Percentiles rank a stretch among this genome's conserved stretches.
Conservation (phyloP, 2,797 vertebrate species). For the Intellagama lesueurii region DNA sequence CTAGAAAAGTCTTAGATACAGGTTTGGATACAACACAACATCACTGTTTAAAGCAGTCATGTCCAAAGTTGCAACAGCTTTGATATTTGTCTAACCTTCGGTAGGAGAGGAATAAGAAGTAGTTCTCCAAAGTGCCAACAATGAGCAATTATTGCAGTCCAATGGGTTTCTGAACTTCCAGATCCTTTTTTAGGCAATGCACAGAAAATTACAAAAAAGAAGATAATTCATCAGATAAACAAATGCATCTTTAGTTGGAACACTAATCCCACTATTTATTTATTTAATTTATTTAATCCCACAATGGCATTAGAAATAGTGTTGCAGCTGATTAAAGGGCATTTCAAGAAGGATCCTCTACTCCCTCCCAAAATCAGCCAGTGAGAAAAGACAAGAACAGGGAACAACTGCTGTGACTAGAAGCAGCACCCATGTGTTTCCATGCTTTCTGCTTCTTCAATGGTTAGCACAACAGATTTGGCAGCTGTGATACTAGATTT, state of each 20-base stretch:
- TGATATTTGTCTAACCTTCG: no score
- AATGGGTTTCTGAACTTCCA: no score
- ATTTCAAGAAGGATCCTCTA: no score
- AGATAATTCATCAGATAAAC: not conserved
- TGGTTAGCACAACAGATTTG: not conserved
- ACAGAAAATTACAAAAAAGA: not conserved
- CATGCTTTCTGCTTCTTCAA: not conserved
- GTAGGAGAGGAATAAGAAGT: not conserved
- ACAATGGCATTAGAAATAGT: not conserved
- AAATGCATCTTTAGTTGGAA: not conserved
- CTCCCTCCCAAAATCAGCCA: not conserved
- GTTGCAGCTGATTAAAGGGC: not conserved
- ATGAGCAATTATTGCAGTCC: not conserved
- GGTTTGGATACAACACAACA: no score
- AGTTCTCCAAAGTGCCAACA: not conserved
- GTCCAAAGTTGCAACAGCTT: no score
- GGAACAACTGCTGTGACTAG: not conserved
- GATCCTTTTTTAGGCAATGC: no score
- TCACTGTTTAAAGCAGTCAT: no score
- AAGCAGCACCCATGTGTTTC: no score
- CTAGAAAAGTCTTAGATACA: no score
- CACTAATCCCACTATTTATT: not conserved
- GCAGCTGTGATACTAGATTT: not conserved
- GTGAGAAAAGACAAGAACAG: not conserved
- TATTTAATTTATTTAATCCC: no score